Base-by-base conservation (phyloP, 2,113 vertebrate genomes). In the Paradisaea rubra region DNA sequence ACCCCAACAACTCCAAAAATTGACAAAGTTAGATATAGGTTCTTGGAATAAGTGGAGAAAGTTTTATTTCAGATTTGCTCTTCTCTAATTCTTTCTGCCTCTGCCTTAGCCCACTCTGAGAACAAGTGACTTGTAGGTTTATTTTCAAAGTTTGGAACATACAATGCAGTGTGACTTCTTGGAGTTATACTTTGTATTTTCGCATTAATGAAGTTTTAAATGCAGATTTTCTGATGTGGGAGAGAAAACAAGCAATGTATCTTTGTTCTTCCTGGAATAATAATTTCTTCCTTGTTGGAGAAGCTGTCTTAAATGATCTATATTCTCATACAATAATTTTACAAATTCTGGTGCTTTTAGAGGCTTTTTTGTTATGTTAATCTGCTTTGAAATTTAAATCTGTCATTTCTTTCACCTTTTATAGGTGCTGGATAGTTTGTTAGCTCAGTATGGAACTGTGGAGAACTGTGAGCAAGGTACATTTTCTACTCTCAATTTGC, bases 391-490 rank as follows among this genome's bases (percentile, higher is more conserved):
- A 97, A 95, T 73, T 96, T 56, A 96, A 96, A 80, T 90, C 45
- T 96, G 33, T 73, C 3, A 25, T 94, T 97, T 97, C 72, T 94
- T 96, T 89, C 94, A 15, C 21, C 76, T 93, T 37, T 94, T 78
- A 53, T 72, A 99, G 98, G 98, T 99, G 81, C 95, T 99, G 98
- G 98, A 99, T 86, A 98, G 98, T 95, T 98, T 99, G 96, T 97
- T 99, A 97, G 98, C 98, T 91, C 98, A 99, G 93, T 99, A 99
- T 95, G 98, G 98, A 96, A 98, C 98, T 96, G 98, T 99, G 97
- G 98, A 99, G 91, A 99, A 97, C 97, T 99, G 98, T 97, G 98
- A 99, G 95, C 98, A 99, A 99, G 98, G 98, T 99, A 98, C 8
- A 52, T 31, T 80, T 94, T 94, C 44, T 89, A 50, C 88, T 93